Conservation (phyloP, 2,113 vertebrate genomes). For the Lates calcarifer region DNA sequence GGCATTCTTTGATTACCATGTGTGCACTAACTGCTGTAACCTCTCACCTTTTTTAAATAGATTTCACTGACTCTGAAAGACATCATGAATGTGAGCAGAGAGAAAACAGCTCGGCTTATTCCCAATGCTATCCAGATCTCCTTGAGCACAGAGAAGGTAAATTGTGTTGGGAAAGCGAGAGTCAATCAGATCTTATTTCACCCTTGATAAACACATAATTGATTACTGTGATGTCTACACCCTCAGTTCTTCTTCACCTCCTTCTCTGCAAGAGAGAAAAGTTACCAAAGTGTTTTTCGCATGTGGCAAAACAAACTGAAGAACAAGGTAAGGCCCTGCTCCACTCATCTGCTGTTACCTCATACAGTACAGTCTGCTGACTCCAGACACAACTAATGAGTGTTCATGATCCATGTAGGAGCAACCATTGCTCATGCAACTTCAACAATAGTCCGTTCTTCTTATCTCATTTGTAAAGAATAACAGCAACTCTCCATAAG, state of each 20-base stretch:
- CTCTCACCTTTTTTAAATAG: constrained; percentile 72
- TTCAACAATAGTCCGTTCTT: background rate
- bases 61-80: constrained; percentile 90
- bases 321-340: constrained; percentile 86
- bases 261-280: constrained; percentile 93
- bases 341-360: background rate
- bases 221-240: background rate
- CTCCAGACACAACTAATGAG: background rate
- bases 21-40: background rate
- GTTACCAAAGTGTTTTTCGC: constrained; percentile 90
- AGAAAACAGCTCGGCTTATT: constrained; percentile 93
- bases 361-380: background rate
- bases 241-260: constrained; percentile 94
- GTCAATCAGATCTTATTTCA: background rate
- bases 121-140: constrained; percentile 95
- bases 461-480: background rate
- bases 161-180: background rate
- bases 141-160: constrained; percentile 91
- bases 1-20: background rate
- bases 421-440: background rate
- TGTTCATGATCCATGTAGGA: background rate
- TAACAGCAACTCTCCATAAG: too few relatives aligned
- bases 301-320: constrained; percentile 94
- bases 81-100: constrained; percentile 89
- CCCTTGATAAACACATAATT: background rate